Conservation (phyloP, 1,140 invertebrate genomes). For the Calosoma granatense region DNA sequence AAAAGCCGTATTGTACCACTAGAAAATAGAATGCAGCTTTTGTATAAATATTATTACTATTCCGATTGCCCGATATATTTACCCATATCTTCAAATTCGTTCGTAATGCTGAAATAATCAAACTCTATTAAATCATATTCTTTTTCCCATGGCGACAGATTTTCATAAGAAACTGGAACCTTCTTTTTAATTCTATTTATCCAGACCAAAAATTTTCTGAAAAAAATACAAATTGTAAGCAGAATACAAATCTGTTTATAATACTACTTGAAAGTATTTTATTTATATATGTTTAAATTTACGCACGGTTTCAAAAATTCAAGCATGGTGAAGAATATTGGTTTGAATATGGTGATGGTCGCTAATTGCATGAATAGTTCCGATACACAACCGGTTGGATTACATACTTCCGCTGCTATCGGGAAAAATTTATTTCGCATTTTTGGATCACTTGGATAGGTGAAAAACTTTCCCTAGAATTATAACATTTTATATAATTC, state of each 20-base stretch:
- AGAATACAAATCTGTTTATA: background rate
- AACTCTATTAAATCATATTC: background rate
- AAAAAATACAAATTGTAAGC: too few species aligned
- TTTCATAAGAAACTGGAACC: background rate
- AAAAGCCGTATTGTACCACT: conserved; percentile 41
- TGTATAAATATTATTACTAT: background rate
- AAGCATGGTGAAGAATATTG: background rate
- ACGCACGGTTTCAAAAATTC: background rate
- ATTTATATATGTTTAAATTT: background rate
- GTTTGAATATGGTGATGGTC: background rate
- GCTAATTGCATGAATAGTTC: background rate
- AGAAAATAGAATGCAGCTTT: conserved; percentile 10
- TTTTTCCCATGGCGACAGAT: background rate
- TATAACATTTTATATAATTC: too few species aligned
- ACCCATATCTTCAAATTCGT: background rate
- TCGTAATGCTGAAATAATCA: background rate
- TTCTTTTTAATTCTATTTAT: background rate
- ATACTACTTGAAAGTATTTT: background rate
- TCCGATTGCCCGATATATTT: background rate
- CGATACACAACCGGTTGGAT: background rate
- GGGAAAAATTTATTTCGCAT: background rate
- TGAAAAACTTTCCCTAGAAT: background rate
- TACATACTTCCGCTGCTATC: background rate
- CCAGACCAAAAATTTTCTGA: background rate
- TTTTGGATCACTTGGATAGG: background rate